Conservation (phyloP, 1,140 invertebrate species). For the Drosophila rhopaloa region DNA sequence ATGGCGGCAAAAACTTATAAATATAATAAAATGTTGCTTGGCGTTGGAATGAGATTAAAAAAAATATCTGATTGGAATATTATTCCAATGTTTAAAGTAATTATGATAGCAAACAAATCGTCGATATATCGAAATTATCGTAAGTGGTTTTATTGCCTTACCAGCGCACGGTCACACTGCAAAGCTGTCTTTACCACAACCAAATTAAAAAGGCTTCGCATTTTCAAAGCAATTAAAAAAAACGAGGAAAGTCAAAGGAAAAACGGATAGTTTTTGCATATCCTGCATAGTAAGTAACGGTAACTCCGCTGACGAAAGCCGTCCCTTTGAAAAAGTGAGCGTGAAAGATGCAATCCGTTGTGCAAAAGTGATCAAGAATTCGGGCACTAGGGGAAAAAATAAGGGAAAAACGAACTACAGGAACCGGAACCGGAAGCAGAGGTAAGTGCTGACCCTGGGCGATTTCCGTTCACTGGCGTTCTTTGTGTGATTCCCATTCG, state of each 20-base stretch:
- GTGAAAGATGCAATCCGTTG: background rate
- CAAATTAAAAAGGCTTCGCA: background rate
- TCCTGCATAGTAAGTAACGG: background rate
- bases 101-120: no score
- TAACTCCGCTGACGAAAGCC: background rate
- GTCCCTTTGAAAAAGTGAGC: background rate
- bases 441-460: background rate
- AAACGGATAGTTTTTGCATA: background rate
- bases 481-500: background rate
- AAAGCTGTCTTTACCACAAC: background rate
- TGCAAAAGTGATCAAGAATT: slow-evolving; percentile 1
- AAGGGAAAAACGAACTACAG: background rate
- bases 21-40: no score
- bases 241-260: background rate
- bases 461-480: background rate
- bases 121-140: background rate
- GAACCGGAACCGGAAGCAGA: background rate
- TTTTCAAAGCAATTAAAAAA: background rate
- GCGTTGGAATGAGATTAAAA: no score
- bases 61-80: no score
- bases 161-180: background rate
- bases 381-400: background rate
- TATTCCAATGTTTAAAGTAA: no score
- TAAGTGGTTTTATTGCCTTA: background rate
- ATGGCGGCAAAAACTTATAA: no score